Percentiles rank a stretch among this genome's conserved stretches.
Evolutionary conservation across 2,113 vertebrate species (phyloP).

Genomic region (Neodon shergylaensis): DNA sequence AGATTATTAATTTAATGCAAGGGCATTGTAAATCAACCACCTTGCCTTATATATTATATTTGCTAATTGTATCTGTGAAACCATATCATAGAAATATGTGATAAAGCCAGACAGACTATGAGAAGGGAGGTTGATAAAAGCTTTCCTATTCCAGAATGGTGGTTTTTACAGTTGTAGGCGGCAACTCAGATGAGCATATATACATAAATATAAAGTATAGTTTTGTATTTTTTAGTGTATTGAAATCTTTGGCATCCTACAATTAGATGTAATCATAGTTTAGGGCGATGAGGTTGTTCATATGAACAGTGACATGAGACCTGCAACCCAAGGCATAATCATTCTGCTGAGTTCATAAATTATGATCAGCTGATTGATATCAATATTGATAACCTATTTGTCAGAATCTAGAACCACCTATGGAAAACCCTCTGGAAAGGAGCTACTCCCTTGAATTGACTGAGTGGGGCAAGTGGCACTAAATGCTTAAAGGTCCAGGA

Average conservation of each 20-base stretch:
- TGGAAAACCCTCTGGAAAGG: background rate
- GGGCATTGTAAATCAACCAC: background rate
- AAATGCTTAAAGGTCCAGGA: background rate
- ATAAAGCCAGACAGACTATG: background rate
- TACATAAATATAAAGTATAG: background rate
- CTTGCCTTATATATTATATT: background rate
- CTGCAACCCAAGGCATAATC: background rate
- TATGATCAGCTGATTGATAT: background rate
- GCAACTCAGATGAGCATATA: background rate
- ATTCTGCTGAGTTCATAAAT: background rate
- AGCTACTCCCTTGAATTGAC: background rate
- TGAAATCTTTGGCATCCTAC: background rate
- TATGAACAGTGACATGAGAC: background rate
- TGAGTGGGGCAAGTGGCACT: background rate
- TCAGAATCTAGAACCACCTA: background rate
- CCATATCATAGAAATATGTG: background rate
- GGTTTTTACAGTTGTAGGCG: background rate
- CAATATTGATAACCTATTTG: background rate
- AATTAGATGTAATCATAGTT: background rate
- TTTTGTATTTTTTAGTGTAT: background rate
- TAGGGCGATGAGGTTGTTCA: background rate
- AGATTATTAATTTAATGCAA: background rate
- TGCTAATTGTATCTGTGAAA: background rate
- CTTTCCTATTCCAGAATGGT: background rate
- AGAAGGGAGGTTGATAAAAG: background rate